A percentile compares a stretch with the other conserved stretches of the same genome.
These are phyloP conservation scores for Caenorhabditis sp. DNA, from an alignment of 2,888 invertebrate species.

Conservation along the genomic window DNA sequence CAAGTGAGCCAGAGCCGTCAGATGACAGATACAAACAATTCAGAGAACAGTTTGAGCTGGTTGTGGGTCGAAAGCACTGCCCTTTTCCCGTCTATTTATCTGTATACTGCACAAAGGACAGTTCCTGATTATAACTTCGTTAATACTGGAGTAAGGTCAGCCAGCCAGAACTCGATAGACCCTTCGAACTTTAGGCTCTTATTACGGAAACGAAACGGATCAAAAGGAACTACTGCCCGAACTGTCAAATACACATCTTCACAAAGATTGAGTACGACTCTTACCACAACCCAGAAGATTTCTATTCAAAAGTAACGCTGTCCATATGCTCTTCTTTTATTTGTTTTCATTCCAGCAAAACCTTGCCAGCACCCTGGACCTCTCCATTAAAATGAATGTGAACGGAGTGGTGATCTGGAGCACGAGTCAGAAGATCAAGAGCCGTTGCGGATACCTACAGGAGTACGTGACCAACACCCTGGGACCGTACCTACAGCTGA, in stretches of 20 bases:
- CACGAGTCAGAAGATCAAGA: conserved; percentile 58
- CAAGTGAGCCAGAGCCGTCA: conserved; percentile 15
- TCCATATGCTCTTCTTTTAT: not conserved
- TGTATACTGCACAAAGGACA: conserved; percentile 18
- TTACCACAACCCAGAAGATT: conserved; percentile 54
- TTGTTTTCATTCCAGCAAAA: conserved; percentile 63
- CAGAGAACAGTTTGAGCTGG: conserved; percentile 51
- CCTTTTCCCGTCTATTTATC: conserved; percentile 58
- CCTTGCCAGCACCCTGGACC: conserved; percentile 67
- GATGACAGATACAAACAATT: not conserved
- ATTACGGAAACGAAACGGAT: conserved; percentile 54
- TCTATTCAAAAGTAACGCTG: conserved; percentile 50
- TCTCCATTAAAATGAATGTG: conserved; percentile 64
- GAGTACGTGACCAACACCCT: conserved; percentile 55
- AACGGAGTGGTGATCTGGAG: conserved; percentile 70
- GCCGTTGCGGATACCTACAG: conserved; percentile 57
- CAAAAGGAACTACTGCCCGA: conserved; percentile 32
- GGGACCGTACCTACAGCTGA: conserved; percentile 54
- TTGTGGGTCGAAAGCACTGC: conserved; percentile 52
- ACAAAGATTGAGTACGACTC: conserved; percentile 75
- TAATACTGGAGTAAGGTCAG: conserved; percentile 14
- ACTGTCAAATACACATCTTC: conserved; percentile 61
- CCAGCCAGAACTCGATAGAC: too few species aligned
- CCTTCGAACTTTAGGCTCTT: conserved; percentile 43
- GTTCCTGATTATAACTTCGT: conserved; percentile 31